Evolutionary conservation across 2,888 invertebrate species (phyloP), one percentile per base, ranked within the genome.

Genomic region (Heteropelma amictum): DNA sequence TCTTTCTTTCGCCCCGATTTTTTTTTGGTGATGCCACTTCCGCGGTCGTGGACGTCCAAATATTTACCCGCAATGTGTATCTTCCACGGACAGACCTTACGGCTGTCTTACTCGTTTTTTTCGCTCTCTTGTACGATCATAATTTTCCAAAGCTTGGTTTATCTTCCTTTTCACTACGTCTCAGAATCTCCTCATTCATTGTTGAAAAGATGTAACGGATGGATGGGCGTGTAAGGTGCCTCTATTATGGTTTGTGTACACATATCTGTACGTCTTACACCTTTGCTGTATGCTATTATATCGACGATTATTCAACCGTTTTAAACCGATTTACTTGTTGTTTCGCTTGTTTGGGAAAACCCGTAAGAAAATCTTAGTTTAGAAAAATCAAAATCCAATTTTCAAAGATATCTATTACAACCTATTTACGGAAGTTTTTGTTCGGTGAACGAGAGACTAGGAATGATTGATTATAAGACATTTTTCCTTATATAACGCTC

Each of bases 61-160:
- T 87, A 87, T 87, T 87, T 87, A 84, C 83, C 76, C 81, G 79
- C 83, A 82, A 83, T 83, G 80, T 80, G 82, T 82, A 84, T 83
- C 80, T 80, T 56, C 68, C 69, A 67, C 73, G 78, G 76, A 77
- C 70, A 60, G 51, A 70, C 68, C 72, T 72, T 60, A 61, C 76
- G 38, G 69, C 38, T 42, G 42, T 51, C 28, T 28, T 33, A 30
- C 42, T 38, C 67, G 60, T 28, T 64, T 61, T 8, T 49, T 64
- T 40, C 17, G n/a, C 19, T 56, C 30, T 28, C 26, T 65, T 17
- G 26, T 26, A 17, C 51, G 35, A 33, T 30, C 35, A 30, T 54
- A 56, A 53, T 71, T 67, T 65, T 61, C 69, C 65, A 70, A 42
- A 60, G 63, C 65, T 14, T 12, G 47, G 61, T 47, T 73, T 33